Conservation (phyloP, 2,113 vertebrate species). For the Notiomystis cincta region DNA sequence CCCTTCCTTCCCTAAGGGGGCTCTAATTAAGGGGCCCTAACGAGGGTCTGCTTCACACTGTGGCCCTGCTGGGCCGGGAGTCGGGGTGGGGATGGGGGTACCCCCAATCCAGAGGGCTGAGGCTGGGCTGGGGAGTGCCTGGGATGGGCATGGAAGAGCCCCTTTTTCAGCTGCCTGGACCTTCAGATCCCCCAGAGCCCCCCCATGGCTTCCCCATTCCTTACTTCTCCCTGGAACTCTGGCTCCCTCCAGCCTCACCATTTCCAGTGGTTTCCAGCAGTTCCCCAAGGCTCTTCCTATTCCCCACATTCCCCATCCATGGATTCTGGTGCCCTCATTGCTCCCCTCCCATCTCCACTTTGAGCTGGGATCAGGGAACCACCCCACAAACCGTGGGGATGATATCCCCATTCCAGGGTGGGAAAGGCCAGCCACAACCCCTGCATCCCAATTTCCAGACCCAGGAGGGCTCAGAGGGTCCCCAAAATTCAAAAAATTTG, state of each 20-base stretch:
- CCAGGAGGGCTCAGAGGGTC: background rate
- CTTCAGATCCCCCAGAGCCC: background rate
- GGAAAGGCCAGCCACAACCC: background rate
- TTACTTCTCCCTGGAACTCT: background rate
- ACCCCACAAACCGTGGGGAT: background rate
- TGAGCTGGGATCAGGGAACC: background rate
- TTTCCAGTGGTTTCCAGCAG: background rate
- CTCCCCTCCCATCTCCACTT: fast-evolving
- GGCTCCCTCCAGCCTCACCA: background rate
- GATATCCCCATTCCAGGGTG: background rate
- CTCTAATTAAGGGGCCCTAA: background rate
- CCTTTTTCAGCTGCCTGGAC: background rate
- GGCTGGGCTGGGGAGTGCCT: background rate
- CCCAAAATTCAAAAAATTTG: too few relatives aligned
- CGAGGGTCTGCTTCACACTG: background rate
- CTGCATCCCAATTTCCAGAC: background rate
- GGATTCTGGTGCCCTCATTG: background rate
- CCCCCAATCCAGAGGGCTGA: background rate
- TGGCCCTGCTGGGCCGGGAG: background rate
- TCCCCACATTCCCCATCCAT: background rate
- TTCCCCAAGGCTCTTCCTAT: fast-evolving
- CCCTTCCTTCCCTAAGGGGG: background rate
- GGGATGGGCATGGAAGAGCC: background rate
- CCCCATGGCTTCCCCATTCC: background rate
- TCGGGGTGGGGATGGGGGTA: background rate